A percentile compares a stretch with the other conserved stretches of the same genome.
Evolutionary conservation across 2,888 invertebrate species (phyloP).

Genomic region (Pachymerium ferrugineum): DNA sequence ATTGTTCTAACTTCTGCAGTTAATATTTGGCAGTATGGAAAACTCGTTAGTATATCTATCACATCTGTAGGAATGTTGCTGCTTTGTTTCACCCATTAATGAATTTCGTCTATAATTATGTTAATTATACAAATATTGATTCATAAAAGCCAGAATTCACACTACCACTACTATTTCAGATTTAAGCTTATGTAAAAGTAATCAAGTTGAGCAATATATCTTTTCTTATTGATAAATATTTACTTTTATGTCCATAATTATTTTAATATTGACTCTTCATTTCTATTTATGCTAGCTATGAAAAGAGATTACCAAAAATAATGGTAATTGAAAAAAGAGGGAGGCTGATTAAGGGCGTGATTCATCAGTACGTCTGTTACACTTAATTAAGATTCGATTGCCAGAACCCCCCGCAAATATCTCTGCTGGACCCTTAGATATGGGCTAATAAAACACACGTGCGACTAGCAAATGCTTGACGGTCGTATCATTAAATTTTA

Average conservation of each 20-base stretch:
- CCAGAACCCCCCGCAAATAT: not conserved
- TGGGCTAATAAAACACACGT: conserved; percentile 5
- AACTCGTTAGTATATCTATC: too few species aligned
- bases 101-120: too few species aligned
- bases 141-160: too few species aligned
- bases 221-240: too few species aligned
- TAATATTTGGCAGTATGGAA: too few species aligned
- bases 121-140: too few species aligned
- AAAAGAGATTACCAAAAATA: not conserved
- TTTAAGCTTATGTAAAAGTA: too few species aligned
- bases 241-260: not conserved
- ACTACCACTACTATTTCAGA: too few species aligned
- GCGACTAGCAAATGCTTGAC: not conserved
- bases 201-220: too few species aligned
- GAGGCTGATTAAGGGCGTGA: not conserved
- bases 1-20: too few species aligned
- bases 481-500: not conserved
- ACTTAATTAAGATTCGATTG: conserved; percentile 9
- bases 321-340: conserved; percentile 6
- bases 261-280: not conserved
- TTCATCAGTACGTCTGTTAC: not conserved
- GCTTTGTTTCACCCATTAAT: too few species aligned
- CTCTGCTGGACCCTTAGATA: not conserved
- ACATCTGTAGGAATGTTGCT: too few species aligned
- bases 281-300: not conserved